These are phyloP conservation scores for Sterna hirundo DNA, from an alignment of 2,113 vertebrate genomes.

Conservation along the genomic window DNA sequence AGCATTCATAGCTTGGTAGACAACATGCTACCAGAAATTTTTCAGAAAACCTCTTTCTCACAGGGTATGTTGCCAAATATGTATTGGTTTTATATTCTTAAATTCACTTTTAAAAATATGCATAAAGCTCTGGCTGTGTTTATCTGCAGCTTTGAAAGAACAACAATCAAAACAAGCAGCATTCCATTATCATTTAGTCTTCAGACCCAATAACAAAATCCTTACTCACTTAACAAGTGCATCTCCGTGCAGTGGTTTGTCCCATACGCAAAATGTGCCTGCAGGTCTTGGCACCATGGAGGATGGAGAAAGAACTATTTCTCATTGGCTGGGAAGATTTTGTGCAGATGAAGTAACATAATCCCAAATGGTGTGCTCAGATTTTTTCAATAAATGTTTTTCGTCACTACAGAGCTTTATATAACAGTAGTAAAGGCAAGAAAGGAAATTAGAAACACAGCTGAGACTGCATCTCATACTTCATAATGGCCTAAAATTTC, in stretches of 20 bases:
- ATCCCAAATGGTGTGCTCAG: constrained; percentile 60
- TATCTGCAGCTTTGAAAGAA: constrained; percentile 19
- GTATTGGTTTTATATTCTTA: background rate
- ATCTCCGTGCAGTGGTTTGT: background rate
- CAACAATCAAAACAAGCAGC: background rate
- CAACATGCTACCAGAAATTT: background rate
- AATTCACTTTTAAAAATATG: background rate
- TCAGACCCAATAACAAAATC: constrained; percentile 36
- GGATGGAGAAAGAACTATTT: background rate
- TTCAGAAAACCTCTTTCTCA: background rate
- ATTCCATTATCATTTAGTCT: constrained; percentile 17
- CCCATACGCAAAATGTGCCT: background rate
- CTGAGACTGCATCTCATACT: constrained; percentile 70
- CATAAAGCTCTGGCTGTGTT: constrained; percentile 7
- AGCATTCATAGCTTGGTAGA: background rate
- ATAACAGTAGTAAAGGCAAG: constrained; percentile 76
- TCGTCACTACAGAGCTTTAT: constrained; percentile 71
- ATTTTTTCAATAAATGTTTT: constrained; percentile 77
- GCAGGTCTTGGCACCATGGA: background rate
- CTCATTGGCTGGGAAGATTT: constrained; percentile 23
- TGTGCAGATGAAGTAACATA: constrained; percentile 63
- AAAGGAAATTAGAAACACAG: constrained; percentile 80
- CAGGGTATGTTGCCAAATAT: background rate
- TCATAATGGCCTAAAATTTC: constrained; percentile 75
- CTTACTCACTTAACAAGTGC: background rate